Evolutionary conservation across 2,888 invertebrate genomes (phyloP).

Genomic region (Drosophila peninsularis): DNA sequence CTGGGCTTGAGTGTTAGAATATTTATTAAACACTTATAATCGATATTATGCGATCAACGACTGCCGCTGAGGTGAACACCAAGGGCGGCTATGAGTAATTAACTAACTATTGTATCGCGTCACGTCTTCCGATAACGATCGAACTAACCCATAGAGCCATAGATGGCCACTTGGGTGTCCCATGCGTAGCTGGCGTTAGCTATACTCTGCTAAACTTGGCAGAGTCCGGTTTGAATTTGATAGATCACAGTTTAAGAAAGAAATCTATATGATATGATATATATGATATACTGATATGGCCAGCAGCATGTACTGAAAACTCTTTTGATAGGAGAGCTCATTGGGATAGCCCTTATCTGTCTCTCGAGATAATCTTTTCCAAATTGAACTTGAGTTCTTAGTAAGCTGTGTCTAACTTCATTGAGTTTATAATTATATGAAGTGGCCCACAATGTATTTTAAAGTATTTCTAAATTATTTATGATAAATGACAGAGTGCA

Average conservation of each 20-base stretch:
- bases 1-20: conserved; percentile 68
- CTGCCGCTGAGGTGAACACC: conserved; percentile 57
- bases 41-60: conserved; percentile 75
- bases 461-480: too few relatives aligned
- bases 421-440: too few relatives aligned
- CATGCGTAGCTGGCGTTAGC: not conserved
- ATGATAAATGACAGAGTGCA: too few relatives aligned
- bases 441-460: too few relatives aligned
- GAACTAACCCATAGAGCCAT: not conserved
- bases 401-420: too few relatives aligned
- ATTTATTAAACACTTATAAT: conserved; percentile 72
- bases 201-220: not conserved
- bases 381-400: too few relatives aligned
- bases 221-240: not conserved
- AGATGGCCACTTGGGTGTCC: not conserved
- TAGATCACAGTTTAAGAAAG: not conserved
- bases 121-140: conserved; percentile 32
- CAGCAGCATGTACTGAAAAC: too few relatives aligned
- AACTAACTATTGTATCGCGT: conserved; percentile 26
- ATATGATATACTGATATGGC: too few relatives aligned
- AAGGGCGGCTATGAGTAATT: conserved; percentile 48
- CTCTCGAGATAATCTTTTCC: too few relatives aligned
- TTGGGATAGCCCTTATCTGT: too few relatives aligned
- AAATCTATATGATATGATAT: not conserved
- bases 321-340: too few relatives aligned